These are phyloP conservation scores for Aegotheles bennettii DNA, from an alignment of 2,113 vertebrate species.

Conservation along the genomic window DNA sequence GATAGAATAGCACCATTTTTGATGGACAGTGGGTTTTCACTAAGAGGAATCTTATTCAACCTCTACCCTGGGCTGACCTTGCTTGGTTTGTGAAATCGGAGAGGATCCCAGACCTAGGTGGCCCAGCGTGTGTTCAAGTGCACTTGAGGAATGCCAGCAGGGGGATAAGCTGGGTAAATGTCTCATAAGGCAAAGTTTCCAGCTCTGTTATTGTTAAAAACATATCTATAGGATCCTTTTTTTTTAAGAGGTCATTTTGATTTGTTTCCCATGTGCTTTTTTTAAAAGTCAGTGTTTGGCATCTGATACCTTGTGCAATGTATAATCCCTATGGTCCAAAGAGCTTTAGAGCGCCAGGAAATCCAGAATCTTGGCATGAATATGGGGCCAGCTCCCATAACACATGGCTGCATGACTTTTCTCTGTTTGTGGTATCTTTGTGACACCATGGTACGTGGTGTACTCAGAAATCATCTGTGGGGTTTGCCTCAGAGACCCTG, in stretches of 20 bases:
- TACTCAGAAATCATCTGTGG: neutral
- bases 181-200: conserved; percentile 13
- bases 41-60: neutral
- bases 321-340: conserved; percentile 19
- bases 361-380: conserved; percentile 41
- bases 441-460: neutral
- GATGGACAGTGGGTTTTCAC: neutral
- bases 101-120: neutral
- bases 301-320: conserved; percentile 11
- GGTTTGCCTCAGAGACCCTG: neutral
- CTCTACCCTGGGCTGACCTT: conserved; percentile 31
- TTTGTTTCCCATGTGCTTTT: neutral
- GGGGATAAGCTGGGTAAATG: conserved; percentile 14
- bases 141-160: conserved; percentile 13
- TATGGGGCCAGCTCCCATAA: conserved; percentile 9
- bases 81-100: conserved; percentile 28
- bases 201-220: conserved; percentile 47
- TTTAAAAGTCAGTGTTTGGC: neutral
- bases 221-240: neutral
- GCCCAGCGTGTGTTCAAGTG: conserved; percentile 28
- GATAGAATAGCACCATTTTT: neutral
- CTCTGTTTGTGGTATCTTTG: neutral
- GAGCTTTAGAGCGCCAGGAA: neutral
- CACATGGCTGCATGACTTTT: neutral
- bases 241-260: neutral